A percentile compares a stretch with the other conserved stretches of the same genome.
These are phyloP conservation scores for Synergus gifuensis DNA, from an alignment of 2,888 invertebrate genomes.

Conservation along the genomic window DNA sequence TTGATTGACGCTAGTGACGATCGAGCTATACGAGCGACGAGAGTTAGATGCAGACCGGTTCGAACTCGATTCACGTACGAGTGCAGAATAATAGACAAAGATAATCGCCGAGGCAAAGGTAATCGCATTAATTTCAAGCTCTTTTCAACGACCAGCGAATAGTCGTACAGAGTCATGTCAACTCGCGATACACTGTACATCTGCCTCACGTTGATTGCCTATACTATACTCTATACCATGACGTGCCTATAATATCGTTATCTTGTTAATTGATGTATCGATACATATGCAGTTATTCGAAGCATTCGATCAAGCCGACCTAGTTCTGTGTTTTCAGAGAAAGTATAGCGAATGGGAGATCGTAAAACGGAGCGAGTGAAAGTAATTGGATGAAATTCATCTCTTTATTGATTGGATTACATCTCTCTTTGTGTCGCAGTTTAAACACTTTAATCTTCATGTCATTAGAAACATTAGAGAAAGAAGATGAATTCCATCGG, in stretches of 20 bases:
- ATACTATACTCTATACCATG: neutral
- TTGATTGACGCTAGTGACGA: conserved; percentile 55
- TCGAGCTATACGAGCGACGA: conserved; percentile 43
- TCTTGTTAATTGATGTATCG: conserved; percentile 46
- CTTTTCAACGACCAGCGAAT: conserved; percentile 53
- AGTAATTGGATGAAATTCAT: neutral
- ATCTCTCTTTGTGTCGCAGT: neutral
- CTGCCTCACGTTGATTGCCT: conserved; percentile 16
- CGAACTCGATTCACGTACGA: conserved; percentile 49
- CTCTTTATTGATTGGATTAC: neutral
- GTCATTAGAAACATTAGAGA: neutral
- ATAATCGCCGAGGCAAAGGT: conserved; percentile 52
- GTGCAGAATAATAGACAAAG: conserved; percentile 54
- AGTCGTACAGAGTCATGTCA: conserved; percentile 50
- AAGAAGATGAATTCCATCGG: neutral
- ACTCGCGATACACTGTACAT: conserved; percentile 46
- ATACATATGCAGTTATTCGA: conserved; percentile 36
- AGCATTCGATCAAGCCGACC: conserved; percentile 33
- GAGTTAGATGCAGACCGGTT: conserved; percentile 45
- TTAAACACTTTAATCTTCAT: neutral
- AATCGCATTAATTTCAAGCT: conserved; percentile 57
- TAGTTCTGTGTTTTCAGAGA: conserved; percentile 8
- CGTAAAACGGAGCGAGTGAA: neutral
- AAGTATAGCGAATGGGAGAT: conserved; percentile 8
- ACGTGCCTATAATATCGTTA: conserved; percentile 44